These are phyloP conservation scores for Diarsia brunnea DNA, from an alignment of 2,888 invertebrate genomes.

Conservation along the genomic window DNA sequence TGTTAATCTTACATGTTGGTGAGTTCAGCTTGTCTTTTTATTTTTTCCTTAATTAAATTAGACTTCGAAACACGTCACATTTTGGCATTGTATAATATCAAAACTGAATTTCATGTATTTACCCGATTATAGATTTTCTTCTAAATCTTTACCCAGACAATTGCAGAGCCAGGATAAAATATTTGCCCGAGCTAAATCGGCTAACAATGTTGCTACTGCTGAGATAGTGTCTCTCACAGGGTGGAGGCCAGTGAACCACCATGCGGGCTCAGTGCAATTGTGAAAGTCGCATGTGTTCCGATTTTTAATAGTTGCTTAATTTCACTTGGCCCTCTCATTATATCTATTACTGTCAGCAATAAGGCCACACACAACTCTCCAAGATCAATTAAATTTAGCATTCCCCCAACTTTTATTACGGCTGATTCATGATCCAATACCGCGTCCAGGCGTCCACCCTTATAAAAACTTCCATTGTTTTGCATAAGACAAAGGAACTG, in stretches of 20 bases:
- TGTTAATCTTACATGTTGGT: background rate
- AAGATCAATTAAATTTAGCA: constrained; percentile 47
- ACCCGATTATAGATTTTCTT: background rate
- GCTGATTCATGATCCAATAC: constrained; percentile 49
- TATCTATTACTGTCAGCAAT: background rate
- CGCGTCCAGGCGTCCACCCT: constrained; percentile 28
- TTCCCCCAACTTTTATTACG: constrained; percentile 43
- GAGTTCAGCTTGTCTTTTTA: background rate
- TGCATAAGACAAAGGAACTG: constrained; percentile 64
- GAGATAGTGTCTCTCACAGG: background rate
- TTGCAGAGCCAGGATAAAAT: background rate
- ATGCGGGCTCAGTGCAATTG: background rate
- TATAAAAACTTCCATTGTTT: constrained; percentile 63
- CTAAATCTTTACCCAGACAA: background rate
- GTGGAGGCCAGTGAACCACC: background rate
- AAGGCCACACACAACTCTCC: constrained; percentile 1
- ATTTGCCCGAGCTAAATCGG: too few relatives aligned
- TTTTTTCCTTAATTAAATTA: background rate
- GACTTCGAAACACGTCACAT: background rate
- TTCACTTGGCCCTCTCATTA: background rate
- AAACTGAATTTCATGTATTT: background rate
- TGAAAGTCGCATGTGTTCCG: too few relatives aligned
- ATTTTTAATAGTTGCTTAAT: background rate
- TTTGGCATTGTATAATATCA: background rate
- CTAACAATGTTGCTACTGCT: background rate